Percentiles rank a stretch among this genome's conserved stretches.
Conservation (phyloP, 2,113 vertebrate species). For the Tragulus kanchil region DNA sequence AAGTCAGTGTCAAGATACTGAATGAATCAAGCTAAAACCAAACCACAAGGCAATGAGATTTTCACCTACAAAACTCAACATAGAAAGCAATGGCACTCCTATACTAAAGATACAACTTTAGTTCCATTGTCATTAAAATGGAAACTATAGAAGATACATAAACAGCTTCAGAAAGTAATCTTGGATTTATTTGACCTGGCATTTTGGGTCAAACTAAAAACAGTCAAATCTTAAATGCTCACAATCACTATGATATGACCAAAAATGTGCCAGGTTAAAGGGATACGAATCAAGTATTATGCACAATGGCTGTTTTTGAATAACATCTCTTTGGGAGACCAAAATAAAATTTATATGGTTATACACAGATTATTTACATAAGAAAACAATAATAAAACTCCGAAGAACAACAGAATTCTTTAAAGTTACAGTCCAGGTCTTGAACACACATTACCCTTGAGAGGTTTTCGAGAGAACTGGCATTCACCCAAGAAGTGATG, state of each 20-base stretch:
- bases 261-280: neutral
- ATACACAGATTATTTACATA: neutral
- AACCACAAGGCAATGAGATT: neutral
- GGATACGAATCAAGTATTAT: neutral
- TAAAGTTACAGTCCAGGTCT: neutral
- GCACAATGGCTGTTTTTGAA: neutral
- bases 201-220: neutral
- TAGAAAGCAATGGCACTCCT: neutral
- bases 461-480: neutral
- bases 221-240: neutral
- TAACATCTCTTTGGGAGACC: neutral
- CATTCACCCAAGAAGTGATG: neutral
- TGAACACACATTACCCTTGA: neutral
- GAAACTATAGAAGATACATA: neutral
- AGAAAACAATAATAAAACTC: neutral
- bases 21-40: neutral
- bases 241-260: neutral
- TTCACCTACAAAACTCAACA: slow-evolving; percentile 7
- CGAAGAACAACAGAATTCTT: neutral
- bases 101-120: neutral
- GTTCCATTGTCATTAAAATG: neutral
- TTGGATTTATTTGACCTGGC: neutral
- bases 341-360: neutral
- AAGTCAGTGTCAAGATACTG: slow-evolving; percentile 17
- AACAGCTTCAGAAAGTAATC: neutral